These are phyloP conservation scores for Pecten maximus DNA, from an alignment of 2,888 invertebrate genomes.

Conservation along the genomic window DNA sequence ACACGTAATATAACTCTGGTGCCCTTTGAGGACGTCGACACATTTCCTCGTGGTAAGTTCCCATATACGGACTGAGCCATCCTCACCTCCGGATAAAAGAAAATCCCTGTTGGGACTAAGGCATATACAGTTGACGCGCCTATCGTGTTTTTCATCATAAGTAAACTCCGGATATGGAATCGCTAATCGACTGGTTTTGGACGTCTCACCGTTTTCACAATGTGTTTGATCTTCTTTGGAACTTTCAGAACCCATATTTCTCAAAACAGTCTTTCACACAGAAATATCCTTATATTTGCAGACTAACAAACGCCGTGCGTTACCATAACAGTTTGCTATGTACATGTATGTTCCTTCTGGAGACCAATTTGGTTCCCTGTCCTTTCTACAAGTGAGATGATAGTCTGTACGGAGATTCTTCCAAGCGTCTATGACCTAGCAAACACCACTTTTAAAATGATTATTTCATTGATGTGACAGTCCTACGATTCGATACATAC, in stretches of 20 bases:
- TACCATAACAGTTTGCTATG: no score
- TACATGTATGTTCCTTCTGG: no score
- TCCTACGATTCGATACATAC: no score
- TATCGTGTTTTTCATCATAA: not conserved
- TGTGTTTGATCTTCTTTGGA: not conserved
- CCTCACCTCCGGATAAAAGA: not conserved
- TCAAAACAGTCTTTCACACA: not conserved
- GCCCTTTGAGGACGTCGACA: not conserved
- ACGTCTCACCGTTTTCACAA: not conserved
- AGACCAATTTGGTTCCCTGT: no score
- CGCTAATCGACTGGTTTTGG: not conserved
- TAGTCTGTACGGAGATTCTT: no score
- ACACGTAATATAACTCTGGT: not conserved
- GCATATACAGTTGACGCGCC: not conserved
- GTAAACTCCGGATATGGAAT: not conserved
- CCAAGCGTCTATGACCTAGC: no score
- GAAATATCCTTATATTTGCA: no score
- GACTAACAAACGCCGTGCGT: no score
- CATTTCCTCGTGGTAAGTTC: not conserved
- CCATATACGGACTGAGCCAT: not conserved
- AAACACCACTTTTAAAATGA: no score
- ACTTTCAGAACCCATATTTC: not conserved
- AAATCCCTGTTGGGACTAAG: not conserved
- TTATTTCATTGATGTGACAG: no score
- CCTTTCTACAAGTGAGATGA: no score